These are phyloP conservation scores for Tyrophagus putrescentiae DNA, from an alignment of 1,140 invertebrate genomes.

Conservation along the genomic window DNA sequence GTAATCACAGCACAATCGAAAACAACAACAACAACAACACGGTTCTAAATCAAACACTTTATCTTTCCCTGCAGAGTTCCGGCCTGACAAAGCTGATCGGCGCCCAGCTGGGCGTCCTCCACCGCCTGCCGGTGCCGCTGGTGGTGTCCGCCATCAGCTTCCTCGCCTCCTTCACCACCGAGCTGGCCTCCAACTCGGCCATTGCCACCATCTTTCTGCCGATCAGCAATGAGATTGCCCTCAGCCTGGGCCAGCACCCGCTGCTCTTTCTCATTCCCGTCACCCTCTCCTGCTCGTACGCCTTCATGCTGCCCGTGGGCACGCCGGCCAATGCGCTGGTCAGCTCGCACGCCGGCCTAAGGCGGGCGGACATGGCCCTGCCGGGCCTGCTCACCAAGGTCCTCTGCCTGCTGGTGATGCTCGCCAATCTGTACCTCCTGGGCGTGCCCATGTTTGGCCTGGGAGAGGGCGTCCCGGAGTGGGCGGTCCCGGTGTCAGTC, in stretches of 20 bases:
- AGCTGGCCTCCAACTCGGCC: constrained; percentile 67
- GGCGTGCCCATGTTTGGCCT: constrained; percentile 21
- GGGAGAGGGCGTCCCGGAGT: not conserved
- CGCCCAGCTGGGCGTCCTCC: constrained; percentile 36
- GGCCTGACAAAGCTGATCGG: constrained; percentile 59
- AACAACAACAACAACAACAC: not conserved
- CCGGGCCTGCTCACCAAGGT: constrained; percentile 18
- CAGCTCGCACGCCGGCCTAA: constrained; percentile 34
- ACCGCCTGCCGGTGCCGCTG: constrained; percentile 29
- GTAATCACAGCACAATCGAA: constrained; percentile 24
- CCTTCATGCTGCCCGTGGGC: constrained; percentile 43
- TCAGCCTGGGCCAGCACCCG: constrained; percentile 34
- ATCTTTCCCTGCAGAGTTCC: constrained; percentile 37
- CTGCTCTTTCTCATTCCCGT: constrained; percentile 40
- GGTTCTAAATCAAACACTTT: not conserved
- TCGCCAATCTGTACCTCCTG: constrained; percentile 15
- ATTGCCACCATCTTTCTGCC: constrained; percentile 69
- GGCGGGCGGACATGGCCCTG: constrained; percentile 33
- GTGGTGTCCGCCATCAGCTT: constrained; percentile 34
- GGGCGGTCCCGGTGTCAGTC: too few species aligned
- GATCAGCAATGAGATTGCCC: constrained; percentile 33
- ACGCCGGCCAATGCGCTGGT: constrained; percentile 44
- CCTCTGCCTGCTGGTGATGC: constrained; percentile 10
- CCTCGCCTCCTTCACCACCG: constrained; percentile 47
- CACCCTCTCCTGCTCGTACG: constrained; percentile 36